Evolutionary conservation across 1,140 invertebrate species (phyloP).

Genomic region (Whitmania pigra): DNA sequence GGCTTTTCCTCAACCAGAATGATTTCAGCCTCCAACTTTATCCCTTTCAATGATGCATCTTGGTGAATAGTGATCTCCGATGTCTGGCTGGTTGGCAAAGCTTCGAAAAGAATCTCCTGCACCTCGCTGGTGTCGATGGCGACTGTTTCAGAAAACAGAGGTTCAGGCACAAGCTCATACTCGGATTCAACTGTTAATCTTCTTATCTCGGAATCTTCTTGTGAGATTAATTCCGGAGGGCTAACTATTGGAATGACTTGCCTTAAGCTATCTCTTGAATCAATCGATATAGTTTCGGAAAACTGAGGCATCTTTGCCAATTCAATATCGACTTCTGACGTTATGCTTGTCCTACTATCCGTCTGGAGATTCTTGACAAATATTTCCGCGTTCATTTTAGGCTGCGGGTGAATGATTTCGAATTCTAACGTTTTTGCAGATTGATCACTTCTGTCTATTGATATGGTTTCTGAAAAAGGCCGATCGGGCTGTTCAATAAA

Average conservation of each 20-base stretch:
- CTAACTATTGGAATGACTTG: neutral
- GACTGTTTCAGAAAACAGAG: conserved; percentile 16
- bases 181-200: conserved; percentile 5
- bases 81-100: neutral
- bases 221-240: neutral
- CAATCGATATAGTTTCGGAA: conserved; percentile 4
- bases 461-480: conserved; percentile 13
- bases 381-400: neutral
- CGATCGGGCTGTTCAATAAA: neutral
- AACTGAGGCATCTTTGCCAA: neutral
- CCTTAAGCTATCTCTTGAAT: conserved; percentile 1
- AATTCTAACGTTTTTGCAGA: conserved; percentile 12
- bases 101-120: conserved; percentile 1
- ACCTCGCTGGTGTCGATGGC: conserved; percentile 14
- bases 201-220: conserved; percentile 5
- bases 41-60: conserved; percentile 9
- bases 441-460: conserved; percentile 13
- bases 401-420: neutral
- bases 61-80: conserved; percentile 14
- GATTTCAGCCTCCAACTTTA: conserved; percentile 15
- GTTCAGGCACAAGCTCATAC: neutral
- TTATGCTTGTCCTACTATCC: conserved; percentile 1
- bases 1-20: neutral
- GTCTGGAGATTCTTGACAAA: conserved; percentile 1
- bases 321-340: conserved; percentile 1